Base-by-base conservation (phyloP, 2,113 vertebrate species). In the Chinchilla lanigera region DNA sequence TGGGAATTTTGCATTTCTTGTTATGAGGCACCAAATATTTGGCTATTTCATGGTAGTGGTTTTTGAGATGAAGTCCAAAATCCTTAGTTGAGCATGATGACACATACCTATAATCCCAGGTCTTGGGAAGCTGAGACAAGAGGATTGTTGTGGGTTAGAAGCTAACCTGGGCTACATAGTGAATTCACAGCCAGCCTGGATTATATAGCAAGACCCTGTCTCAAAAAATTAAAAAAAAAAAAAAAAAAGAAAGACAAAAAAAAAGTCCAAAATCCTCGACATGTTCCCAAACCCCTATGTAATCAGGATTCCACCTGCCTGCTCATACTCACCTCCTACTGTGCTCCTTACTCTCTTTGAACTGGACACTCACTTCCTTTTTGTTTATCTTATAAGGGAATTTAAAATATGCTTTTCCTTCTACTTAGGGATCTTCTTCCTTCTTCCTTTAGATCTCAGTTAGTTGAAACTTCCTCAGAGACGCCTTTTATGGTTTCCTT, bases 391-490 rank as follows among this genome's bases (percentile, higher is more conserved):
- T 41, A 17, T 93, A 73, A 89, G 35, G 54, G 30, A 7, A 77
- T 96, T 93, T 91, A 73, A 63, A 58, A 83, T 82, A 50, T 30
- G 26, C 50, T 58, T 2, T 78, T 96, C 11, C 17, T 89, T 78
- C 47, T 85, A 41, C 44, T 24, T 80, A 63, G 35, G 77, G 78
- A 52, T 20, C 24, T 84, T 3, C 78, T 83, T 60, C 58, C 50
- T 80, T 93, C 73, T 89, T 80, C 47, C 63, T 86, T 95, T 33
- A 73, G 14, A 22, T 65, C 47, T 94, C 69, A 83, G 41, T 94
- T 86, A 67, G 28, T 89, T 84, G 83, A 95, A 93, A 86, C 50
- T 81, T 95, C 47, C 56, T 86, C 16, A 38, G 63, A 44, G 41
- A 75, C 86, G 4, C 16, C 35, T 95, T 96, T 81, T 13, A 61